Conservation (phyloP, 2,113 vertebrate species). For the Notarius lentiginosus region DNA sequence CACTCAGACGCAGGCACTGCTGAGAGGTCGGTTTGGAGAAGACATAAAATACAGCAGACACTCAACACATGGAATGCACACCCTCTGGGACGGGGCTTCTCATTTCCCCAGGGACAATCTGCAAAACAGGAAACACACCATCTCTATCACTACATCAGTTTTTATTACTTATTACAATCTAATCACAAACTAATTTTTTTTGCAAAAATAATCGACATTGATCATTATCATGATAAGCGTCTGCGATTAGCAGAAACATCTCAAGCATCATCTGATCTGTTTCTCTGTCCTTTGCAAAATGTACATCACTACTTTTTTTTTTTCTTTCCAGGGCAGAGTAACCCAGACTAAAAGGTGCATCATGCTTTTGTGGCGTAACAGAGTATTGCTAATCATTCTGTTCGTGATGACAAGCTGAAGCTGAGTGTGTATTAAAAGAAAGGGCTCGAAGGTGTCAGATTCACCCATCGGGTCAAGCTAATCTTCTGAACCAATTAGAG, state of each 20-base stretch:
- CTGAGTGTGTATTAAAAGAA: not conserved
- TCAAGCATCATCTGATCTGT: not conserved
- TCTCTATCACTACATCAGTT: not conserved
- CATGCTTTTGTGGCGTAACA: not conserved
- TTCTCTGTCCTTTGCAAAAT: not conserved
- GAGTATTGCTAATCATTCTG: not conserved
- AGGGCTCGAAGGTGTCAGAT: slow-evolving; percentile 5
- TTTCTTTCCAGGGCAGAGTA: not conserved
- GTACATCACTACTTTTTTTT: not conserved
- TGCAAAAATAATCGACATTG: no score
- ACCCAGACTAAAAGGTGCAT: not conserved
- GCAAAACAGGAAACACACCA: slow-evolving; percentile 40
- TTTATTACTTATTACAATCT: no score
- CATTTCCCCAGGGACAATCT: slow-evolving; percentile 60
- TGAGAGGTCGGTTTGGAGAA: slow-evolving; percentile 1
- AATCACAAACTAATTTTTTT: no score
- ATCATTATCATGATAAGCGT: not conserved
- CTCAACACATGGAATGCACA: slow-evolving; percentile 56
- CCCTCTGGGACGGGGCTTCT: not conserved
- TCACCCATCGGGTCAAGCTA: slow-evolving; percentile 13
- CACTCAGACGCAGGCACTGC: slow-evolving; percentile 23
- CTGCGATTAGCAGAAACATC: not conserved
- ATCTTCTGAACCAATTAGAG: slow-evolving; percentile 17
- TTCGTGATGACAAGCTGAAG: not conserved
- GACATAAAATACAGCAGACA: slow-evolving; percentile 32